Conservation (phyloP, 2,888 invertebrate species). For the Chironomus tentans region DNA sequence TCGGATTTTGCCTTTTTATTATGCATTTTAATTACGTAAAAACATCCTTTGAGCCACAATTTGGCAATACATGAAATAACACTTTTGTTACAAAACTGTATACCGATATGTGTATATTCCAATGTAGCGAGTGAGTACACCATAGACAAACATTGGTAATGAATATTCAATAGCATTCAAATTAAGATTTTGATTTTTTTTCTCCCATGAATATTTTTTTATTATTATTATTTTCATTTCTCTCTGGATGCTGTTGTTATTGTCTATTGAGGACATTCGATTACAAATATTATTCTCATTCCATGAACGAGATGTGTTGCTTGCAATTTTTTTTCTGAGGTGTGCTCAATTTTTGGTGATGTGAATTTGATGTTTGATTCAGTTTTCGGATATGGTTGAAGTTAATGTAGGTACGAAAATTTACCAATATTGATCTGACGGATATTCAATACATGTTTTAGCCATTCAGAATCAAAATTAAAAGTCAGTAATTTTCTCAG, state of each 20-base stretch:
- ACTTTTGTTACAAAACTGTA: slow-evolving; percentile 18
- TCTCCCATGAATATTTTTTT: not conserved
- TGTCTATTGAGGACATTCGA: slow-evolving; percentile 3
- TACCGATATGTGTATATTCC: not conserved
- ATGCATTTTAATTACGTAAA: slow-evolving; percentile 22
- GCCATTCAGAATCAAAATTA: no score
- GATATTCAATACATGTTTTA: no score
- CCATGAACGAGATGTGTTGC: not conserved
- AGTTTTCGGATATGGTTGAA: no score
- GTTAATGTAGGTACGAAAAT: no score
- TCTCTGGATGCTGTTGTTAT: no score
- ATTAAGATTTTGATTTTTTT: slow-evolving; percentile 5
- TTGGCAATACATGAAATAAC: not conserved
- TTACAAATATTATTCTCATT: not conserved
- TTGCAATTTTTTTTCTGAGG: not conserved
- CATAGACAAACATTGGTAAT: slow-evolving; percentile 13
- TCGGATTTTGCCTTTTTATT: slow-evolving; percentile 12
- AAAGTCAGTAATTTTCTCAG: no score
- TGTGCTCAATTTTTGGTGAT: no score
- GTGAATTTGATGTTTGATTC: no score
- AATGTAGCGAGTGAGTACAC: not conserved
- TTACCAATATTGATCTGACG: no score
- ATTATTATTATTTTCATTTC: not conserved
- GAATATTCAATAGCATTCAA: slow-evolving; percentile 22
- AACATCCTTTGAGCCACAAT: slow-evolving; percentile 23